Conservation (phyloP, 2,113 vertebrate genomes). For the Tupaia tana region DNA sequence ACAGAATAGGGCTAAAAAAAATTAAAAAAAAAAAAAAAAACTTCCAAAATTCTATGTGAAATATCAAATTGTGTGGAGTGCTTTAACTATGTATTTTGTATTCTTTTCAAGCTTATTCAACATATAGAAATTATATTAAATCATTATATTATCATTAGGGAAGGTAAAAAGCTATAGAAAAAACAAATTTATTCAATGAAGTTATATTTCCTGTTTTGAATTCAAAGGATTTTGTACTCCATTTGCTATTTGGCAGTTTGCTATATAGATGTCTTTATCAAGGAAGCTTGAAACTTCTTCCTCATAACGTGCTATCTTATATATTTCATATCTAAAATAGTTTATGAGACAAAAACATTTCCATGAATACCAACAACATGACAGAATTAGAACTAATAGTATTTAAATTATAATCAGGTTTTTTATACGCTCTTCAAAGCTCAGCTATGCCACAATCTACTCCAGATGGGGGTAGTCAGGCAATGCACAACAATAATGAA, state of each 20-base stretch:
- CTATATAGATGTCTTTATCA: neutral
- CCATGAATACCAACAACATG: neutral
- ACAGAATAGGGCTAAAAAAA: no score
- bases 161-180: neutral
- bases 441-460: neutral
- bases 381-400: neutral
- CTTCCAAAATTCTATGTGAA: neutral
- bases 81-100: neutral
- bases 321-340: neutral
- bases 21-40: no score
- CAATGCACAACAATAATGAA: no score
- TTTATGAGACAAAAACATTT: neutral
- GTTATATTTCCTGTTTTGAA: neutral
- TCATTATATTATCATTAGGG: neutral
- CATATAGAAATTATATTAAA: neutral
- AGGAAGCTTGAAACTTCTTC: neutral
- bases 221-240: neutral
- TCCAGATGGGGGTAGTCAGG: neutral
- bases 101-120: neutral
- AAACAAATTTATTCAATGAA: neutral
- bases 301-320: neutral
- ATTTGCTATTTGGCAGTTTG: neutral
- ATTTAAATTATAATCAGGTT: neutral
- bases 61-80: neutral
- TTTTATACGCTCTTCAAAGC: neutral